Base-by-base conservation (phyloP, 2,888 invertebrate species). In the Oxycera nigricornis region DNA sequence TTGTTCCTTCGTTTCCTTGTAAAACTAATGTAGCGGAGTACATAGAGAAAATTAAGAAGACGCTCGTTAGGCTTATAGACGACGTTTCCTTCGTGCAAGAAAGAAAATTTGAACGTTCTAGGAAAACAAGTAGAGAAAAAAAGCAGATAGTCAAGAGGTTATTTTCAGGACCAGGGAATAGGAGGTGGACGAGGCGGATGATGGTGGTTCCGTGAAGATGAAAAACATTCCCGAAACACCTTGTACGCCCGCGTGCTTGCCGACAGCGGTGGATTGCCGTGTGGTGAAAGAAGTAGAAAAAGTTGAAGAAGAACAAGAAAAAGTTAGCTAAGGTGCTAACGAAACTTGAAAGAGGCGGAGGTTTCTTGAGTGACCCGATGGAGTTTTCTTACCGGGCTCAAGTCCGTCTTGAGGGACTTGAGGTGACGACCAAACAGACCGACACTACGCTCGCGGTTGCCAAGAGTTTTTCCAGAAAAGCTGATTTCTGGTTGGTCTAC, bases 401-500 rank as follows among this genome's bases (percentile, higher is more conserved):
- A 3, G 46, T 50, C 9, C 22, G 11, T 59, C 59, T 59, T 28
- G 59, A 59, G 59, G 59, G 59, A 59, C 30, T 26, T 30, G 59
- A 59, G 59, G 59, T 24, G 20, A 70, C 52, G 52, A 22, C 39
- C 24, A 41, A 65, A 39, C 65, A 41, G 22, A 14, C 2, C 11
- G 28, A 17, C 41, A 65, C 41, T 24, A n/a, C 17, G 52, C 17
- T 30, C 52, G 20, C 39, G 55, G 55, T 55, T 31, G 17, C 52
- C 30, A 68, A 68, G 70, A 52, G 52, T 52, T 52, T 70, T 52
- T 70, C 52, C 70, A 52, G 31, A 70, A 31, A 52, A 30, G 70
- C 70, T 70, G 30, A 35, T 30, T 55, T 70, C 70, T 70, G 70
- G 70, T 70, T 70, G 70, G 70, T 35, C 55, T 70, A 55, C 22